Base-by-base conservation (phyloP, 2,888 invertebrate species). In the Sphecodes monilicornis region DNA sequence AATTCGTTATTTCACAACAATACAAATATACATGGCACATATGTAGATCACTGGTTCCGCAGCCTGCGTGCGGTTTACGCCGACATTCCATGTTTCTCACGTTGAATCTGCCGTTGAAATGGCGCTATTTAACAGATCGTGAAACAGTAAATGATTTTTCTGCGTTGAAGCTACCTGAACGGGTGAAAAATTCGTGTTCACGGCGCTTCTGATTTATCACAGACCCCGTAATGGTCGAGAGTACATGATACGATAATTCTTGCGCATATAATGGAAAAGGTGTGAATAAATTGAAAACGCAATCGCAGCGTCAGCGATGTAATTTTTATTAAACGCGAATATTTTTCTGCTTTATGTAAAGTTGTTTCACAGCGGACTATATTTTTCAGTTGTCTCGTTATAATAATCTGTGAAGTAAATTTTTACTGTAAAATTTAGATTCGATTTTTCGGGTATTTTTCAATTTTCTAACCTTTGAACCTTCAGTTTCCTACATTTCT, bases 111-210 rank as follows among this genome's bases (percentile, higher is more conserved):
- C 41, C 10, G 36, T 13, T 83, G 50, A 54, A 73, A 74, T 54
- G 69, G 69, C 69, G 60, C 64, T 46, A n/a, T 76, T 83, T 83
- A 60, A 43, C 50, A 32, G n/a, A 22, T 22, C 22, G 41, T 46
- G 36, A 77, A 69, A 74, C 77, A n/a, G 84, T 73, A 32, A 84
- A 76, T 72, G 73, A 84, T 83, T 84, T 83, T 84, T 77, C 76
- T 72, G 68, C 77, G 69, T 77, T 83, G 77, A 69, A 77, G 69
- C 50, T 43, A 50, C 68, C 36, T 16, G 46, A 72, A 76, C 26
- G 32, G 26, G 18, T 36, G 39, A 43, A 39, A 69, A 76, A 75
- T 71, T 74, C 70, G 41, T 32, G 32, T 46, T 2, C 26, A 32
- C 22, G 29, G 13, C 29, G 16, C 26, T 18, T 16, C 22, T 46